Base-by-base conservation (phyloP, 1,140 invertebrate species). In the Procambarus clarkii region DNA sequence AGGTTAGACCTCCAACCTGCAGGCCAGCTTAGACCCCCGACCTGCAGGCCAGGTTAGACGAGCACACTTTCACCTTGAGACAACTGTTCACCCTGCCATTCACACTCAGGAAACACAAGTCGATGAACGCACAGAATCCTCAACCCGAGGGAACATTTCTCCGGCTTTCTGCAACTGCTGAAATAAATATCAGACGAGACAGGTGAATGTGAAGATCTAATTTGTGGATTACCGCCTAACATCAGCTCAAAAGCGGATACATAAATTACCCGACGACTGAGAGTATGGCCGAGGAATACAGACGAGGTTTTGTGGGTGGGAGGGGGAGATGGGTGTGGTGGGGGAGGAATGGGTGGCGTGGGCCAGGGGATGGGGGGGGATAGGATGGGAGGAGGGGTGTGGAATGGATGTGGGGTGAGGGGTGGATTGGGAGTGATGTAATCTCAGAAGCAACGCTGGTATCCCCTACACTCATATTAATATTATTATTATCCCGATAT, bases 161-260 rank as follows among this genome's bases (percentile, higher is more conserved):
- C 34, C 34, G 34, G 0, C 34, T 34, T 34, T 34, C 34, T 34
- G 34, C 34, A 34, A 34, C 34, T 34, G 34, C 34, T 34, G 34
- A 34, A 34, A 34, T 34, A 34, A 34, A 82, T 82, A 82, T 54
- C 13, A 21, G 21, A 44, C 34, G 18, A 18, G 80, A 82, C 50
- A 82, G 80, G 80, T 82, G 50, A 82, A 60, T 82, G 80, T 82
- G 80, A 58, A 58, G 54, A 24, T 24, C 54, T 82, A 64, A 82
- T 82, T 82, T 82, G 80, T 82, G 54, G 80, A 82, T 82, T 48
- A 82, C 50, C 80, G 11, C 50, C 7, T 60, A 58, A 54, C n/a
- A 44, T n/a, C 24, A 60, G 34, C 80, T 60, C 34, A 15, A 9
- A 34, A 46, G 80, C 54, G 80, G 80, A 82, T 44, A 60, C 44